Base-by-base conservation (phyloP, 2,888 invertebrate species). In the Thereva unica region DNA sequence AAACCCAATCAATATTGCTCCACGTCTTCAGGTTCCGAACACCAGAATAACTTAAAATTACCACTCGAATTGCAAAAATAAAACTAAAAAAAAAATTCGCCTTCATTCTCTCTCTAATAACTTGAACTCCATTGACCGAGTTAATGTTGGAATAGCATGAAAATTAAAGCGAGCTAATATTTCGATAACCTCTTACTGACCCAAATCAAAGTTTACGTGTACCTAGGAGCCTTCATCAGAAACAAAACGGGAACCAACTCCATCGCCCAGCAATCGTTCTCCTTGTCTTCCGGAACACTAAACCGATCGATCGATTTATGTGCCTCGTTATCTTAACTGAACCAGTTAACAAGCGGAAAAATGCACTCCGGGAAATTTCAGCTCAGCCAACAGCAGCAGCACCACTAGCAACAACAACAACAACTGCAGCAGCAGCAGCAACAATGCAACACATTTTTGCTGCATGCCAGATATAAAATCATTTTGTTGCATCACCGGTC, bases 261-360 rank as follows among this genome's bases (percentile, higher is more conserved):
- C 61, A 40, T 61, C 49, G 50, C 40, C 50, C 41, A 49, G n/a
- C n/a, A 34, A 10, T 1, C 8, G 40, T 54, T 37, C 57, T 41
- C 12, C 34, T 52, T 44, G 52, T 35, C 42, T 64, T 52, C 56
- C 52, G 61, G 57, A 66, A 66, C 68, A 53, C 61, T 12, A 67
- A 72, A 67, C 70, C 69, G 68, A 68, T 69, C 70, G 70, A 70
- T 67, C 67, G 70, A 69, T 69, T 70, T 70, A 69, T 70, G 71
- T 65, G 70, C 71, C 67, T 69, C 68, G 66, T 66, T 67, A 71
- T 71, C 71, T 70, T 71, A 71, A 71, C 71, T 71, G 70, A 71
- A 63, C 68, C 69, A 71, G 71, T 70, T 72, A 72, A 72, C 71
- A 71, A 72, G 71, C 71, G 71, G 72, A 72, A 72, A 71, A 72